Evolutionary conservation across 2,888 invertebrate genomes (phyloP), one percentile per base, ranked within the genome.

Genomic region (Meloe dianella): DNA sequence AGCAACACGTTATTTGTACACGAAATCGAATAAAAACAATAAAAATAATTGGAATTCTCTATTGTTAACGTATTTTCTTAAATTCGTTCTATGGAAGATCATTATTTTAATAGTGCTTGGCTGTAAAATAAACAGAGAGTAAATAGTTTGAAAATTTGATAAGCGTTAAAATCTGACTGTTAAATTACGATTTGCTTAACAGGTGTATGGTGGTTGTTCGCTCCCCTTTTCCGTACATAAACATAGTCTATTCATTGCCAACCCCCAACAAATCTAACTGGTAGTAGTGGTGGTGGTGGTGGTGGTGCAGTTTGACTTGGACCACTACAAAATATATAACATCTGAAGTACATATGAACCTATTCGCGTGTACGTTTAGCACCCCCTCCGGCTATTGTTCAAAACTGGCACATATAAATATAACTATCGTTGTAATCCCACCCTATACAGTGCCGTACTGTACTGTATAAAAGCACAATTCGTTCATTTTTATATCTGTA

Each of bases 311-410:
- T 79, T 80, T 80, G 79, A 79, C 79, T 80, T 70, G 77, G 74
- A 71, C 74, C 78, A 78, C 79, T 80, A 80, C 77, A 80, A 78
- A 79, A 76, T 74, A 75, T 77, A 78, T 78, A 78, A 78, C 78
- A 80, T 76, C 75, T 79, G 78, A 79, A 80, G 80, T 80, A 76
- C 71, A 73, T 69, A 74, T 75, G 54, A 54, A 54, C 54, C n/a
- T 75, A 77, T 75, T 76, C 75, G 76, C 73, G 76, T 77, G 77
- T 74, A 73, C 66, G 22, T 73, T 71, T 67, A 70, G 68, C 66
- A 66, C 67, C 66, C 54, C 73, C 71, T 71, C 71, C 70, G 71
- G 60, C 68, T 66, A 74, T 74, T 75, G 73, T 77, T 68, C 59
- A 63, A 54, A 41, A 74, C 71, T 71, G 69, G 70, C 75, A 72